A percentile compares a stretch with the other conserved stretches of the same genome.
phyloP scores from a whole-genome alignment of 2,797 vertebrate species.

The Gymnocypris eckloni region DNA sequence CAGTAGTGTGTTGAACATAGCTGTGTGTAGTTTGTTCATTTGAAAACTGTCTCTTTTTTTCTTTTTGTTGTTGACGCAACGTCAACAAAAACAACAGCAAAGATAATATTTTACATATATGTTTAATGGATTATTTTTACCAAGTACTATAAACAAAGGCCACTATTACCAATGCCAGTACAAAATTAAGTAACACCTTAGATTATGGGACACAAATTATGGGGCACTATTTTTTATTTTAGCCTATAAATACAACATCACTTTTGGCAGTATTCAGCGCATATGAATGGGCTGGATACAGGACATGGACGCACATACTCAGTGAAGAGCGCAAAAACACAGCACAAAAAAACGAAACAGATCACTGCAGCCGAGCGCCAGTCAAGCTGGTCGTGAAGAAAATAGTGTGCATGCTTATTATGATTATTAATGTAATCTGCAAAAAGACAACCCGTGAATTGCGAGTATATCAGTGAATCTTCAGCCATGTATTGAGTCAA shows the following conservation, averaged over 20 bases:
- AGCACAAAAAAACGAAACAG: neutral
- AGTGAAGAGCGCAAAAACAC: neutral
- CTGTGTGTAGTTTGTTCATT: conserved; percentile 9
- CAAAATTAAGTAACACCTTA: neutral
- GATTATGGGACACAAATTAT: neutral
- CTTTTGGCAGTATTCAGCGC: neutral
- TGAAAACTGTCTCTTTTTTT: neutral
- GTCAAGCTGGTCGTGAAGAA: neutral
- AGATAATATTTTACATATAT: neutral
- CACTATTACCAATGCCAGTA: neutral
- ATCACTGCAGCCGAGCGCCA: neutral
- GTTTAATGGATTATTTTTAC: neutral
- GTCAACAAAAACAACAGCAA: neutral
- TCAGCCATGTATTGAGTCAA: neutral
- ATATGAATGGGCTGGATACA: neutral
- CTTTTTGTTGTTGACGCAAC: neutral
- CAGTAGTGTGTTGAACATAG: neutral
- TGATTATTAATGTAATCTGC: neutral
- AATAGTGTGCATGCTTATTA: neutral
- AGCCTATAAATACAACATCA: neutral
- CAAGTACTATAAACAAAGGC: neutral
- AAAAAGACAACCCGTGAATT: neutral
- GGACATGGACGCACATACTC: neutral
- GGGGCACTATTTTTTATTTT: neutral
- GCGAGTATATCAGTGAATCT: too few species aligned